These are phyloP conservation scores for Hanleya hanleyi DNA, from an alignment of 2,888 invertebrate species.

Conservation along the genomic window DNA sequence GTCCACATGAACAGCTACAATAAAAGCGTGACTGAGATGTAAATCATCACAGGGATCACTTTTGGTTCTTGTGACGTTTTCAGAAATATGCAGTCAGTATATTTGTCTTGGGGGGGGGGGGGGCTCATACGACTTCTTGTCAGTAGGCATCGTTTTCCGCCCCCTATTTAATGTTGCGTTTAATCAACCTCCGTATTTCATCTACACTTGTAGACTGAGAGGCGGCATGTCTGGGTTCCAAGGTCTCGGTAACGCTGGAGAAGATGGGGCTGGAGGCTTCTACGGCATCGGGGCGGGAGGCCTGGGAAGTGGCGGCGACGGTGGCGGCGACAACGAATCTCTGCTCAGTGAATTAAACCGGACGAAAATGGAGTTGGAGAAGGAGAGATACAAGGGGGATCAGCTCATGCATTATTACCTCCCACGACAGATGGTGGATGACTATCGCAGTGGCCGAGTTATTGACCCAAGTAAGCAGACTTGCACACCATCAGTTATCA, in stretches of 20 bases:
- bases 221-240: not conserved
- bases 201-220: not conserved
- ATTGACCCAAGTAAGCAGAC: constrained; percentile 44
- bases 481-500: not conserved
- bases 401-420: constrained; percentile 44
- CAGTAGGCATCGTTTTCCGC: no score
- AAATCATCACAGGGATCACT: no score
- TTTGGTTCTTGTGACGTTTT: no score
- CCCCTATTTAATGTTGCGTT: no score
- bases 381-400: constrained; percentile 41
- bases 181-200: no score
- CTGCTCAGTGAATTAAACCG: constrained; percentile 16
- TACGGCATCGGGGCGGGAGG: not conserved
- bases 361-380: constrained; percentile 40
- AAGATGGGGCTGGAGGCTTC: constrained; percentile 18
- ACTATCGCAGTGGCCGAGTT: constrained; percentile 39
- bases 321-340: constrained; percentile 19
- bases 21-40: no score
- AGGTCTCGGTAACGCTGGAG: not conserved
- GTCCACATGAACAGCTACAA: no score
- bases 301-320: constrained; percentile 14
- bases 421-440: constrained; percentile 44
- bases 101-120: no score
- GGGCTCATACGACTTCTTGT: no score
- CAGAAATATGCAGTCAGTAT: no score